phyloP scores from a whole-genome alignment of 2,888 invertebrate species.

The Cryptus viduatorius region DNA sequence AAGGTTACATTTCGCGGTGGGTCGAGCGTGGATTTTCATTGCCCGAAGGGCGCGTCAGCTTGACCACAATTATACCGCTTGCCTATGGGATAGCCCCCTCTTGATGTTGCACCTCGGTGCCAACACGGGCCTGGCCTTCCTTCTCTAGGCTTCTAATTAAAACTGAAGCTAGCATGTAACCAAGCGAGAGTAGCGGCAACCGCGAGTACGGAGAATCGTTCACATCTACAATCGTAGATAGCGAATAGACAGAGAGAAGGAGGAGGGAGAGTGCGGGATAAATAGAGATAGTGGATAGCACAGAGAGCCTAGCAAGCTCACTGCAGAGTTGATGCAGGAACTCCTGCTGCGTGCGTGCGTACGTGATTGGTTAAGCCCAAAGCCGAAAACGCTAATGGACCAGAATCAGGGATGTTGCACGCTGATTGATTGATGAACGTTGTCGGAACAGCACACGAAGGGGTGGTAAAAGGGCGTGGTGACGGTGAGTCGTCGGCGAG shows the following conservation, averaged over 20 bases:
- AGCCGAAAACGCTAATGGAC: constrained; percentile 72
- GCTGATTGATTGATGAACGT: constrained; percentile 72
- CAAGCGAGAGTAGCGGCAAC: constrained; percentile 50
- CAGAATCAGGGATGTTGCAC: constrained; percentile 67
- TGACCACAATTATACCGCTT: constrained; percentile 70
- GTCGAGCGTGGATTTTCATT: constrained; percentile 49
- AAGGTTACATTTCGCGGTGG: constrained; percentile 57
- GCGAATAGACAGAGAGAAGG: constrained; percentile 20
- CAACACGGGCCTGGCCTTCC: constrained; percentile 5
- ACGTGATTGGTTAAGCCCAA: constrained; percentile 45
- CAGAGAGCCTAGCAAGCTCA: constrained; percentile 26
- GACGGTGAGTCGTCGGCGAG: constrained; percentile 9
- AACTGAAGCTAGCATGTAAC: constrained; percentile 69
- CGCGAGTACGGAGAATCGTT: constrained; percentile 50
- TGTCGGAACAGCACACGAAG: constrained; percentile 49
- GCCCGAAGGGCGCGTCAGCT: constrained; percentile 62
- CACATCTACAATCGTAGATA: constrained; percentile 43
- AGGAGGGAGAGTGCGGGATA: constrained; percentile 2
- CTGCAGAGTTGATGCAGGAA: constrained; percentile 12
- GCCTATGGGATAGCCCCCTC: constrained; percentile 12
- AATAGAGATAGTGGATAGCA: constrained; percentile 8
- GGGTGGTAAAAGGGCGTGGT: constrained; percentile 44
- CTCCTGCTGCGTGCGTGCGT: constrained; percentile 33
- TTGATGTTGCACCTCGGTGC: constrained; percentile 18
- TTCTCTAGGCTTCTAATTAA: constrained; percentile 70